Evolutionary conservation across 2,113 vertebrate genomes (phyloP).

Genomic region (Forbesichthys agassizii): DNA sequence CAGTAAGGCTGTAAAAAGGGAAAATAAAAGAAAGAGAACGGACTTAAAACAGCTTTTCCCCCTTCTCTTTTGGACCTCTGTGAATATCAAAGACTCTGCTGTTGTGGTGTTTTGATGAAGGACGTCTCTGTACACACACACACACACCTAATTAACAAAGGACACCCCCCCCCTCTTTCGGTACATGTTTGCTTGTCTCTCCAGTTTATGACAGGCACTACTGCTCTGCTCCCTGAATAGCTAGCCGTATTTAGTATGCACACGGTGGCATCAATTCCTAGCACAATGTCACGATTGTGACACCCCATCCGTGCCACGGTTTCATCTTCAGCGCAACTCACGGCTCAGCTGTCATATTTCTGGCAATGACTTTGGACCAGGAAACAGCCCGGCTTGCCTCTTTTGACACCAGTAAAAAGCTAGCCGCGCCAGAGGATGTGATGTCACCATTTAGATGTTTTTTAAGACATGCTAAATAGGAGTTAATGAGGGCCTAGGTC

Average conservation of each 20-base stretch:
- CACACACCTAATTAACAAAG: slow-evolving; percentile 88
- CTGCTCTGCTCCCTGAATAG: slow-evolving; percentile 65
- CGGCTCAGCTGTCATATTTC: slow-evolving; percentile 68
- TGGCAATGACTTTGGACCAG: slow-evolving; percentile 49
- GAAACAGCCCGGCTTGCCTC: slow-evolving; percentile 35
- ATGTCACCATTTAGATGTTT: slow-evolving; percentile 41
- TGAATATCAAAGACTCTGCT: slow-evolving; percentile 92
- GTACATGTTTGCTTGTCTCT: slow-evolving; percentile 68
- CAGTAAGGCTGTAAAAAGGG: slow-evolving; percentile 50
- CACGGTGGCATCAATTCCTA: slow-evolving; percentile 48
- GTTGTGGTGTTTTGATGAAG: slow-evolving; percentile 88
- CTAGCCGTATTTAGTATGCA: slow-evolving; percentile 69
- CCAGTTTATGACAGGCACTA: slow-evolving; percentile 77
- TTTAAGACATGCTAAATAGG: not conserved
- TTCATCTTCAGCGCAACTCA: slow-evolving; percentile 51
- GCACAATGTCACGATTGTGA: slow-evolving; percentile 70
- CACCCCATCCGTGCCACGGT: slow-evolving; percentile 54
- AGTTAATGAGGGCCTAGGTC: not conserved
- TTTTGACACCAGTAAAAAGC: slow-evolving; percentile 27
- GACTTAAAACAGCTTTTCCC: slow-evolving; percentile 60
- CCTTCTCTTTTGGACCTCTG: slow-evolving; percentile 60
- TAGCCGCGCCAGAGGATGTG: slow-evolving; percentile 49
- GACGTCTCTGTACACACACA: slow-evolving; percentile 81
- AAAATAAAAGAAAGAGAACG: slow-evolving; percentile 56
- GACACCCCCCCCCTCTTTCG: slow-evolving; percentile 67